Evolutionary conservation across 2,797 vertebrate genomes (phyloP), one percentile per base, ranked within the genome.

Genomic region (Rhinichthys osculus): DNA sequence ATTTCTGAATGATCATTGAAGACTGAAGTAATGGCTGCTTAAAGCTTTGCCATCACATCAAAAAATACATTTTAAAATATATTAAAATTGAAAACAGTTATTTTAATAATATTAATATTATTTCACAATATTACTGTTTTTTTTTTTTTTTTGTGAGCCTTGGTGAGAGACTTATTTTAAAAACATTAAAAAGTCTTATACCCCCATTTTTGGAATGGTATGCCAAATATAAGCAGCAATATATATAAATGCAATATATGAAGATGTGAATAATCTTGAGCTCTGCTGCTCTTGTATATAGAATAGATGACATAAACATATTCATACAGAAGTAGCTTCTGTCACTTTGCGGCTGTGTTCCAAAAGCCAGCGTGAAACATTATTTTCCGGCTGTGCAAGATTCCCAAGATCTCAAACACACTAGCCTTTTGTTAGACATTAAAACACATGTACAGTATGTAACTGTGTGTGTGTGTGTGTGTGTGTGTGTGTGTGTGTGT

Each of bases 301-400:
- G 9, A 27, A 47, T 23, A 14, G 6, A 80, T 23, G 27, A 33
- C 54, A 77, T 57, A 40, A 33, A 47, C 19, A 17, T 62, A 79
- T 23, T 23, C 38, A 82, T 16, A 82, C 40, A 82, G 44, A 16
- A 59, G 35, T 62, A n/a, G 47, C 52, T 82, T 40, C 73, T 72
- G 73, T 62, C 72, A 82, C n/a, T 47, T 83, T 73, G 33, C 52
- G 47, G 76, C 40, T 85, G 44, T 64, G 42, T 74, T 78, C 30
- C 23, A 38, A 64, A 78, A 85, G 40, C 42, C 33, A 19, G 40
- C 17, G 17, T 85, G 57, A 85, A 81, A 85, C 44, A 57, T 81
- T 35, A 47, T 80, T 84, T 83, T 80, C 78, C 57, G 21, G 76
- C 82, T 81, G 76, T 84, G 70, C 35, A 77, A 50, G 71, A 84